These are phyloP conservation scores for Temnothorax nylanderi DNA, from an alignment of 1,140 invertebrate genomes.

Conservation along the genomic window DNA sequence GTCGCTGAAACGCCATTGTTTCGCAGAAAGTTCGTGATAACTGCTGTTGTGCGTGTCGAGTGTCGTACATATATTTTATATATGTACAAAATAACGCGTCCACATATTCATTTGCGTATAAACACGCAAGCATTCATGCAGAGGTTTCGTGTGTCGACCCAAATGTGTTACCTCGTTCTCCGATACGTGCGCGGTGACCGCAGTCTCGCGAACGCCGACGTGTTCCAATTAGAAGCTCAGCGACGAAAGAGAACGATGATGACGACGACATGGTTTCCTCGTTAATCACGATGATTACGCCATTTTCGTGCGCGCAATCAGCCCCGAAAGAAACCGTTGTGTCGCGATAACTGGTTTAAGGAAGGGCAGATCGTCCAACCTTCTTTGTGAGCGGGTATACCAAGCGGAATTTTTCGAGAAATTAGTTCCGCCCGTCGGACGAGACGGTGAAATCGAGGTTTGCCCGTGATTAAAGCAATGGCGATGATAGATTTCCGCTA, in stretches of 20 bases:
- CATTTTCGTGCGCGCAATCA: slow-evolving; percentile 69
- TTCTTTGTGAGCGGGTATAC: slow-evolving; percentile 39
- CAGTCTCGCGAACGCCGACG: slow-evolving; percentile 54
- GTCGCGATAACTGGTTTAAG: slow-evolving; percentile 58
- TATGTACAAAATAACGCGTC: not conserved
- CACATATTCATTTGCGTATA: not conserved
- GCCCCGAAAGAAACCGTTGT: slow-evolving; percentile 68
- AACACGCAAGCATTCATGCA: not conserved
- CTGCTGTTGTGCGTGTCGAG: not conserved
- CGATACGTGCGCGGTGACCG: slow-evolving; percentile 27
- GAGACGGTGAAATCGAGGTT: slow-evolving; percentile 3
- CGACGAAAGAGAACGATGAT: slow-evolving; percentile 48
- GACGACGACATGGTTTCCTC: slow-evolving; percentile 65
- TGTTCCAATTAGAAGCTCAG: slow-evolving; percentile 55
- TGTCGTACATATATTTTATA: not conserved
- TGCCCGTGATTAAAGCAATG: not conserved
- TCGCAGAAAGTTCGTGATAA: not conserved
- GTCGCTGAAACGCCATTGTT: slow-evolving; percentile 33
- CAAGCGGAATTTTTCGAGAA: slow-evolving; percentile 24
- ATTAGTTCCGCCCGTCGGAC: slow-evolving; percentile 21
- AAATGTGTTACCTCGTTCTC: slow-evolving; percentile 18
- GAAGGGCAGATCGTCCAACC: slow-evolving; percentile 51
- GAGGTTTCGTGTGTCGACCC: slow-evolving; percentile 11
- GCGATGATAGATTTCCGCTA: not conserved
- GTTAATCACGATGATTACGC: slow-evolving; percentile 77